Percentiles rank a stretch among this genome's conserved stretches.
Conservation (phyloP, 1,140 invertebrate genomes). For the Scylla paramamosain region DNA sequence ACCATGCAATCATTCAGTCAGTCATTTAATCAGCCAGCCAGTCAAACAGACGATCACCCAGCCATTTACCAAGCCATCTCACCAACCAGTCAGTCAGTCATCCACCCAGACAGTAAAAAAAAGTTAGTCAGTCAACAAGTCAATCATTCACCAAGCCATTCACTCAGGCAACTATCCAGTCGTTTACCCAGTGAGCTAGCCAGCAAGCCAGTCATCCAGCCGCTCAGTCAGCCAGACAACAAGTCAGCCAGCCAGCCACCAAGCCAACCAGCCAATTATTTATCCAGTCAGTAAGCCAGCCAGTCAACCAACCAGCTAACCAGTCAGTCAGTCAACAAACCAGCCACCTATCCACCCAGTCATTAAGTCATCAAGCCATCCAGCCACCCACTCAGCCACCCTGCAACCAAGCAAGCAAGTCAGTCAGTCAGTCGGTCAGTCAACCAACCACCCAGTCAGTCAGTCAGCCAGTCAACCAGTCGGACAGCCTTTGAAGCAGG, state of each 20-base stretch:
- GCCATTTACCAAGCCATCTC: no score
- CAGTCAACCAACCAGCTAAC: not conserved
- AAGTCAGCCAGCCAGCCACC: no score
- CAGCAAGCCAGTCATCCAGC: no score
- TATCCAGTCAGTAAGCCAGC: not conserved
- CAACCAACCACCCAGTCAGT: not conserved
- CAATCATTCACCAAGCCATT: not conserved
- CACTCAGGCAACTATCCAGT: not conserved
- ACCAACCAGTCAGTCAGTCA: not conserved
- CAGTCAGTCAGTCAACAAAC: not conserved
- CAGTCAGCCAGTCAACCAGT: not conserved
- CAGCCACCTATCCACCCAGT: not conserved
- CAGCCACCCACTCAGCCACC: not conserved
- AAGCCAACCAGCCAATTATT: not conserved
- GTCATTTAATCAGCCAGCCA: no score
- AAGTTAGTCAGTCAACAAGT: not conserved
- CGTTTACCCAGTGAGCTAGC: no score
- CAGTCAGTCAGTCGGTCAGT: not conserved
- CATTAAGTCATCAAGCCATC: not conserved
- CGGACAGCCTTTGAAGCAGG: not conserved
- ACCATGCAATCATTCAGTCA: no score
- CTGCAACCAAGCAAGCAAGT: not conserved
- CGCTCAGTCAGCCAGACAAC: no score
- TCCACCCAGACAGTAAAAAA: not conserved
- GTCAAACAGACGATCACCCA: no score